Conservation (phyloP, 1,140 invertebrate genomes). For the Bradysia coprophila region DNA sequence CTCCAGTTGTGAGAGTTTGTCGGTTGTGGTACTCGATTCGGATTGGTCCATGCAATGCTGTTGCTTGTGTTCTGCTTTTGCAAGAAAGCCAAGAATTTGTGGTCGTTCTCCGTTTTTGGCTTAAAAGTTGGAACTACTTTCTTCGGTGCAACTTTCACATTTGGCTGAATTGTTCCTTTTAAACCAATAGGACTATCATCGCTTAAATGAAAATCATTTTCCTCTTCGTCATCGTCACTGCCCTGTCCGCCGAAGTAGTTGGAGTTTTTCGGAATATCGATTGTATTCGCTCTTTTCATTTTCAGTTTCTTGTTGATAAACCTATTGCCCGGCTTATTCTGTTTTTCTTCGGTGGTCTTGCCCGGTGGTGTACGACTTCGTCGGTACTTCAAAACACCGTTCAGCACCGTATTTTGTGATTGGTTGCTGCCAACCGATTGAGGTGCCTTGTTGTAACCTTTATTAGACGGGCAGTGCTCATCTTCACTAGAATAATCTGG, state of each 20-base stretch:
- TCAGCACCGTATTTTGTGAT: neutral
- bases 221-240: conserved; percentile 27
- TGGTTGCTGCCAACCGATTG: neutral
- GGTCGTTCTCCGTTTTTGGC: conserved; percentile 67
- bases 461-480: neutral
- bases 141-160: conserved; percentile 21
- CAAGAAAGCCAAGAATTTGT: conserved; percentile 66
- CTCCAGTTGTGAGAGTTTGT: conserved; percentile 41
- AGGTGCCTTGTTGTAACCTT: neutral
- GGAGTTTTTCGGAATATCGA: conserved; percentile 62
- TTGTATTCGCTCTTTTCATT: conserved; percentile 74
- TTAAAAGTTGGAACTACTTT: conserved; percentile 43
- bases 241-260: conserved; percentile 12
- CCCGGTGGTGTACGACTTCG: neutral
- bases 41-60: conserved; percentile 14
- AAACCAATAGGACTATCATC: conserved; percentile 24
- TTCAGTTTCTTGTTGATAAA: conserved; percentile 49
- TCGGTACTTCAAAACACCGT: neutral
- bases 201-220: neutral
- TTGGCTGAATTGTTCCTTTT: conserved; percentile 34
- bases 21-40: conserved; percentile 7
- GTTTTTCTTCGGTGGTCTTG: conserved; percentile 4
- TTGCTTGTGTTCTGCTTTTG: conserved; percentile 44
- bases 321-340: conserved; percentile 8
- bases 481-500: neutral